Percentiles rank a stretch among this genome's conserved stretches.
These are phyloP conservation scores for Platyura marginata DNA, from an alignment of 1,140 invertebrate species.

Conservation along the genomic window DNA sequence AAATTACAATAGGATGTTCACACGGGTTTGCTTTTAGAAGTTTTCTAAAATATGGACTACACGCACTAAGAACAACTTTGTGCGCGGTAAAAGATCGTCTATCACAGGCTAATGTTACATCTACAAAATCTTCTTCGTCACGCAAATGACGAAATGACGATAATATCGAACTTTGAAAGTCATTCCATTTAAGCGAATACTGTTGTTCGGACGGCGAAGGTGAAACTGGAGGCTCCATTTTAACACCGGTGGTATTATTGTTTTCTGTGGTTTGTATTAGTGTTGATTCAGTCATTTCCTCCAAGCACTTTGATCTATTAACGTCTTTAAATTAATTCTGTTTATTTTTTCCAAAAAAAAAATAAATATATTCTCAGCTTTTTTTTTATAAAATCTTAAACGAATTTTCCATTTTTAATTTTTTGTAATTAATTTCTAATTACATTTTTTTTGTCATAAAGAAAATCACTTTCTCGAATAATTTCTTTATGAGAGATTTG, in stretches of 20 bases:
- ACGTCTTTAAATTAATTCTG: no score
- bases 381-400: background rate
- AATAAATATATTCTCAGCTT: no score
- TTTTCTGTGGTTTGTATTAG: constrained; percentile 23
- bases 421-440: background rate
- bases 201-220: constrained; percentile 47
- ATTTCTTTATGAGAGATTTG: background rate
- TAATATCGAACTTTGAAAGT: constrained; percentile 77
- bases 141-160: constrained; percentile 68
- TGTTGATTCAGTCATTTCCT: constrained; percentile 23
- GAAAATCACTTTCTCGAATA: background rate
- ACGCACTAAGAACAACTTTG: constrained; percentile 78
- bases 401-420: background rate
- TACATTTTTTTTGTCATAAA: background rate
- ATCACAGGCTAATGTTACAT: constrained; percentile 83
- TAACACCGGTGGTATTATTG: constrained; percentile 22
- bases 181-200: constrained; percentile 84
- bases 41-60: constrained; percentile 78
- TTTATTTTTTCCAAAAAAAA: no score
- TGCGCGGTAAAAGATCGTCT: constrained; percentile 74
- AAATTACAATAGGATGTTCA: constrained; percentile 82
- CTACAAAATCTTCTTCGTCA: constrained; percentile 75
- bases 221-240: constrained; percentile 20
- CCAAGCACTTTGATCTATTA: no score
- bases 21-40: constrained; percentile 84